Conservation (phyloP, 2,113 vertebrate genomes). For the Arothron firmamentum region DNA sequence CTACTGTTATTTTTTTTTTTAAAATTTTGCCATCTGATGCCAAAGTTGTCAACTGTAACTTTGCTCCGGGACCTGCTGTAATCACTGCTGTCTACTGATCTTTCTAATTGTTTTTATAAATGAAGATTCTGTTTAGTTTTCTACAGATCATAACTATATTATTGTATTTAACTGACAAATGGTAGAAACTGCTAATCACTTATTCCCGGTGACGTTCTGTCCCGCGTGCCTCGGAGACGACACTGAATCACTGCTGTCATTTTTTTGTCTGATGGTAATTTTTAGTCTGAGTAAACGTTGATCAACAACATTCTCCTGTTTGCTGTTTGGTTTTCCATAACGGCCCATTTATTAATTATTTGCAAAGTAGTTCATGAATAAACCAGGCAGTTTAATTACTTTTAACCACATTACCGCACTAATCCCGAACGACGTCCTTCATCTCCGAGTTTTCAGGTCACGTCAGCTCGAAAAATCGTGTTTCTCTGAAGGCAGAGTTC, state of each 20-base stretch:
- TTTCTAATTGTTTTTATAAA: constrained; percentile 35
- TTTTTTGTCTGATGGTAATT: constrained; percentile 24
- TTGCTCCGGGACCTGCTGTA: constrained; percentile 44
- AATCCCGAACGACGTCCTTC: constrained; percentile 18
- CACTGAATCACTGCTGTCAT: constrained; percentile 49
- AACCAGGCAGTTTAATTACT: neutral
- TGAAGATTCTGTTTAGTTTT: constrained; percentile 52
- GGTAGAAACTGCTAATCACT: constrained; percentile 18
- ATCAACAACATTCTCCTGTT: constrained; percentile 4
- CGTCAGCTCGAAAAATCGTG: constrained; percentile 5
- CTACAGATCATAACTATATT: constrained; percentile 31
- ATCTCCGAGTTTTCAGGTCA: constrained; percentile 10
- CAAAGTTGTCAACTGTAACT: constrained; percentile 48
- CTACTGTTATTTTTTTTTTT: constrained; percentile 18
- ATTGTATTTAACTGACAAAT: constrained; percentile 47
- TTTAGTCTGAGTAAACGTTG: constrained; percentile 56
- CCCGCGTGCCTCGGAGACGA: constrained; percentile 38
- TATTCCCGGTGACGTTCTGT: constrained; percentile 18
- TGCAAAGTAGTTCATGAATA: neutral
- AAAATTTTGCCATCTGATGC: constrained; percentile 34
- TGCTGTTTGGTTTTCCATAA: constrained; percentile 8
- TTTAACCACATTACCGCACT: neutral
- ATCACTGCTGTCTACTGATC: constrained; percentile 24
- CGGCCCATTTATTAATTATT: neutral
- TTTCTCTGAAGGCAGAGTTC: constrained; percentile 7